Evolutionary conservation across 2,797 vertebrate genomes (phyloP).

Genomic region (Pyrocephalus nanus): DNA sequence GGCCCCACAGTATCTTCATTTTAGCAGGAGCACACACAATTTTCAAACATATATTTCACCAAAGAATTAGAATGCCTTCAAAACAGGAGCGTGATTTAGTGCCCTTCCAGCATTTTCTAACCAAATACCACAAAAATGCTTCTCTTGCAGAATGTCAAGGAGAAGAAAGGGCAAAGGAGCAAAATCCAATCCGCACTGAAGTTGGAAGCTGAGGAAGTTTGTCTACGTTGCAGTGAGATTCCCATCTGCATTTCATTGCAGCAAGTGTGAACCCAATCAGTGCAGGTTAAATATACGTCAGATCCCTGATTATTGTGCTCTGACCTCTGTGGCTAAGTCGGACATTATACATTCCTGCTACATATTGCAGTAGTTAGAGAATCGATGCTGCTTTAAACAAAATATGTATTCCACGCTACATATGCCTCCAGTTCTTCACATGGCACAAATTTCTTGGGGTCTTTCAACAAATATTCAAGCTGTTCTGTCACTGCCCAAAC

Average conservation of each 20-base stretch:
- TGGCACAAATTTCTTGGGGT: background rate
- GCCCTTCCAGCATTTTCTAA: conserved; percentile 31
- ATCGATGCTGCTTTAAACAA: background rate
- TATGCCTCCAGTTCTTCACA: background rate
- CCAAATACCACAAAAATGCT: conserved; percentile 36
- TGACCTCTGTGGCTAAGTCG: background rate
- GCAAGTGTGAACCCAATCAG: conserved; percentile 31
- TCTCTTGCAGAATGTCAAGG: conserved; percentile 43
- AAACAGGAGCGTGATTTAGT: background rate
- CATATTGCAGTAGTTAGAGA: background rate
- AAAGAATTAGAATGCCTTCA: background rate
- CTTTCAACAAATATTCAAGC: background rate
- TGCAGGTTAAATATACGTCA: conserved; percentile 4
- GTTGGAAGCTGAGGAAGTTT: conserved; percentile 1
- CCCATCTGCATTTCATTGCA: conserved; percentile 38
- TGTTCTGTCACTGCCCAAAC: rapidly evolving
- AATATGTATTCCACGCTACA: background rate
- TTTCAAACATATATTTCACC: background rate
- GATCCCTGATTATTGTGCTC: conserved; percentile 7
- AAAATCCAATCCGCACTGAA: conserved; percentile 5
- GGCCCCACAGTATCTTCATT: background rate
- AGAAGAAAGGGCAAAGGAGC: conserved; percentile 36
- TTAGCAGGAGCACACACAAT: background rate
- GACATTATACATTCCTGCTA: conserved; percentile 43
- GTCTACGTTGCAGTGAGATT: background rate